phyloP scores from a whole-genome alignment of 2,113 vertebrate genomes.

The Sinosuthora webbiana region DNA sequence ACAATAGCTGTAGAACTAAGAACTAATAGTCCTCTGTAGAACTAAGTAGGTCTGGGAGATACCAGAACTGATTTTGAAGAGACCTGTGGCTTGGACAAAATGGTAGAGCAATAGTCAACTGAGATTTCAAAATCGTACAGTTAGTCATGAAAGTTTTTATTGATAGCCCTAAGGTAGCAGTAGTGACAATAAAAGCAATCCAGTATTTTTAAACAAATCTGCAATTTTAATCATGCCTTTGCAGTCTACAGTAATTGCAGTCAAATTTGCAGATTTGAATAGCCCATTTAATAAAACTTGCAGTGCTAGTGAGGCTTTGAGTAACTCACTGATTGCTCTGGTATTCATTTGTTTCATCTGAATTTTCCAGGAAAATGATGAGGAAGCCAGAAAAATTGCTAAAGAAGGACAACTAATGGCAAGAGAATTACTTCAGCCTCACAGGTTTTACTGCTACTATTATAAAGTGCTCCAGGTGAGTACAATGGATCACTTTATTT shows the following conservation, averaged over 20 bases:
- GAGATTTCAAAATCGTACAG: not conserved
- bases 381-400: slow-evolving; percentile 77
- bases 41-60: not conserved
- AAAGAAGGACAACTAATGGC: slow-evolving; percentile 78
- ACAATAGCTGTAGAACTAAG: not conserved
- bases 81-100: not conserved
- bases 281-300: not conserved
- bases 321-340: not conserved
- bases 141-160: not conserved
- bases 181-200: not conserved
- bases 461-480: slow-evolving; percentile 78
- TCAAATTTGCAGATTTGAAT: not conserved
- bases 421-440: slow-evolving; percentile 85
- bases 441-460: slow-evolving; percentile 90
- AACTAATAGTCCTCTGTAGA: not conserved
- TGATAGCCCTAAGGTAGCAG: not conserved
- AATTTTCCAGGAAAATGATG: slow-evolving; percentile 81
- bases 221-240: not conserved
- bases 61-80: not conserved
- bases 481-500: not conserved
- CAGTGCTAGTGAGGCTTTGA: not conserved
- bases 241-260: not conserved
- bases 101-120: not conserved
- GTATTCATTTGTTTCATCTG: not conserved
- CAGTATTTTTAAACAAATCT: not conserved